Conservation (phyloP, 2,888 invertebrate species). For the Erannis defoliaria region DNA sequence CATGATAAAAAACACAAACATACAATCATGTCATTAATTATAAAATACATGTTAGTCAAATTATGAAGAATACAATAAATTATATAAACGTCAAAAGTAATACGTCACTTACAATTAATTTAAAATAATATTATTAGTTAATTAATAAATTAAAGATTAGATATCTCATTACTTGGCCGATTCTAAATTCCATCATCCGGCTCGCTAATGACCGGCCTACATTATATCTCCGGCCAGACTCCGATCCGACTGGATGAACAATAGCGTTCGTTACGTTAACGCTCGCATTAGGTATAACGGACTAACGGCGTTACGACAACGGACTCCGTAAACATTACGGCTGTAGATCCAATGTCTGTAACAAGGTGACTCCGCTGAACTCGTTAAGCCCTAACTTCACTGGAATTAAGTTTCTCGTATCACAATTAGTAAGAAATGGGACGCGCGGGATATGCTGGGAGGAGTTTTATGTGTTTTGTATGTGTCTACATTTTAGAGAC, state of each 20-base stretch:
- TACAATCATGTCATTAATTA: no score
- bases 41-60: no score
- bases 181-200: not conserved
- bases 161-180: not conserved
- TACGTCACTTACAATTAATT: no score
- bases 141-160: not conserved
- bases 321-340: slow-evolving; percentile 15
- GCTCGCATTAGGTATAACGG: slow-evolving; percentile 18
- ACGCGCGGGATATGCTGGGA: not conserved
- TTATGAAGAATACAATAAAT: no score
- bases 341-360: slow-evolving; percentile 4
- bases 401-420: slow-evolving; percentile 8
- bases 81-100: no score
- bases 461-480: not conserved
- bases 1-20: no score
- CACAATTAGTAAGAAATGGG: slow-evolving; percentile 13
- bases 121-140: no score
- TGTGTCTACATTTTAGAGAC: not conserved
- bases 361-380: slow-evolving; percentile 11
- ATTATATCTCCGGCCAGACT: not conserved
- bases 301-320: slow-evolving; percentile 16
- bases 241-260: not conserved
- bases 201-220: not conserved
- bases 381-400: slow-evolving; percentile 7
- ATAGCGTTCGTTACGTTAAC: slow-evolving; percentile 11